Evolutionary conservation across 23 tunicate species (phyloP).

Genomic region (Styela clava): DNA sequence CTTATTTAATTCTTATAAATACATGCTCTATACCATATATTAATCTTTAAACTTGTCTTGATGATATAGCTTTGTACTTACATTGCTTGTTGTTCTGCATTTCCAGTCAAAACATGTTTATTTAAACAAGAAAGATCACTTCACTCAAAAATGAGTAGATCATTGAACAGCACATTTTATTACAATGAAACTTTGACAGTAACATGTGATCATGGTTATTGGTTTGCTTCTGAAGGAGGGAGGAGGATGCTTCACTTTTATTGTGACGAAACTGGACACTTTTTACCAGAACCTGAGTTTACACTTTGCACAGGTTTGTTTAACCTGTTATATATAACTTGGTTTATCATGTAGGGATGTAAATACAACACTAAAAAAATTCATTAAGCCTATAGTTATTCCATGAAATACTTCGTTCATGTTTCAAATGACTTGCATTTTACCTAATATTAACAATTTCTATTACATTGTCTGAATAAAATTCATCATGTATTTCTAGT

Average conservation of each 20-base stretch:
- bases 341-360: too few relatives aligned
- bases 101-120: conserved; percentile 20
- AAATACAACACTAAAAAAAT: too few relatives aligned
- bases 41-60: too few relatives aligned
- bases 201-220: conserved; percentile 59
- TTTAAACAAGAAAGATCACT: conserved; percentile 4
- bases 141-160: background rate
- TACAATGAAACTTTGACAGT: conserved; percentile 44
- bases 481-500: too few relatives aligned
- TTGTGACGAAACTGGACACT: conserved; percentile 37
- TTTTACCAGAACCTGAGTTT: conserved; percentile 53
- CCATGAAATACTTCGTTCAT: background rate
- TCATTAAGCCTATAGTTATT: too few relatives aligned
- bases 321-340: background rate
- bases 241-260: conserved; percentile 20
- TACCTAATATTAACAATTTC: too few relatives aligned
- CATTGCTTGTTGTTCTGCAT: too few relatives aligned
- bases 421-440: background rate
- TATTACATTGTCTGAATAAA: too few relatives aligned
- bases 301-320: conserved; percentile 50
- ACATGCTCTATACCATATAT: too few relatives aligned
- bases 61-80: too few relatives aligned
- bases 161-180: conserved; percentile 20
- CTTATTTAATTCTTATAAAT: too few relatives aligned
- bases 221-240: conserved; percentile 47